phyloP scores from a whole-genome alignment of 2,113 vertebrate genomes.

The Thinocorus orbignyianus region DNA sequence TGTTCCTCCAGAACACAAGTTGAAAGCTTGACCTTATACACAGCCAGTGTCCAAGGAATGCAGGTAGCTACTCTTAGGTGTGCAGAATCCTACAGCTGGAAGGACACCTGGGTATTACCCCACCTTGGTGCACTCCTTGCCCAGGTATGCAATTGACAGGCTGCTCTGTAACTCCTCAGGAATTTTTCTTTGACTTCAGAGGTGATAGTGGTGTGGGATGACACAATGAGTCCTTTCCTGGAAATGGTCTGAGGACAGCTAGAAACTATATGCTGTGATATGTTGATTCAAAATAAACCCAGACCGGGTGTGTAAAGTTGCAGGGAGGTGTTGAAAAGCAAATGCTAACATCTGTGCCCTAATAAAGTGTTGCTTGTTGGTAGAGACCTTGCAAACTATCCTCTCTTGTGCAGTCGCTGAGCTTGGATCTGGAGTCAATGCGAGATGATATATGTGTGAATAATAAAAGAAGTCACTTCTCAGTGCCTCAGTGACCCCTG shows the following conservation, averaged over 20 bases:
- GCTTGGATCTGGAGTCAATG: neutral
- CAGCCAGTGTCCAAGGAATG: neutral
- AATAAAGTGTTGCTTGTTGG: neutral
- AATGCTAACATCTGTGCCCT: conserved; percentile 60
- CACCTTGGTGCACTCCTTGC: neutral
- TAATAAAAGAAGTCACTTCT: neutral
- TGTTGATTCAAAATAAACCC: conserved; percentile 67
- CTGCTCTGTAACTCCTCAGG: neutral
- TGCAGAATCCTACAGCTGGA: neutral
- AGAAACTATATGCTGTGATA: conserved; percentile 43
- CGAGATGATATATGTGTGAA: neutral
- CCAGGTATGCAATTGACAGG: neutral
- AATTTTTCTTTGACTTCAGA: neutral
- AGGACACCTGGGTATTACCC: neutral
- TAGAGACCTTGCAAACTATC: neutral
- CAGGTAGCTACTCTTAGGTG: neutral
- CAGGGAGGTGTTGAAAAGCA: conserved; percentile 68
- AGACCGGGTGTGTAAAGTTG: conserved; percentile 43
- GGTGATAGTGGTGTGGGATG: neutral
- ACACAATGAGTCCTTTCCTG: conserved; percentile 48
- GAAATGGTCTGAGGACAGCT: conserved; percentile 53
- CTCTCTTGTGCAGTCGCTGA: neutral
- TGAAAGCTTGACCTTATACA: neutral
- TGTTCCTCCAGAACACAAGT: neutral
- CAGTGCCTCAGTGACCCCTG: neutral